A percentile compares a stretch with the other conserved stretches of the same genome.
These are phyloP conservation scores for Madoqua kirkii DNA, from an alignment of 2,113 vertebrate species.

Conservation along the genomic window DNA sequence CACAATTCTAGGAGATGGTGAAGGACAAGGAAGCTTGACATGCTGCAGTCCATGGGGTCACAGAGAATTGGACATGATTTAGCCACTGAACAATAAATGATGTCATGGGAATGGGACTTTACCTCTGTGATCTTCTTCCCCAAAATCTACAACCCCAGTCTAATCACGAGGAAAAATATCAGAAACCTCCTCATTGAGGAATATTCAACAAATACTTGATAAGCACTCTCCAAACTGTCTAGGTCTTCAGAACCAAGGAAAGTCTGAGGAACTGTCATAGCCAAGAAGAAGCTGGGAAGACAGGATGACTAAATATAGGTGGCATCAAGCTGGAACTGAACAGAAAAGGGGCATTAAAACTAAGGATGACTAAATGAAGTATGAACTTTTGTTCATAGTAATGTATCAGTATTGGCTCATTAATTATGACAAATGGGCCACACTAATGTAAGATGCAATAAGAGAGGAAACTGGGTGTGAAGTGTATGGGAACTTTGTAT, in stretches of 20 bases:
- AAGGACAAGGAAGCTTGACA: neutral
- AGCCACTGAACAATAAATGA: neutral
- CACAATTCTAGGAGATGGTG: neutral
- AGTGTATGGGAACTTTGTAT: neutral
- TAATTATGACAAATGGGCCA: neutral
- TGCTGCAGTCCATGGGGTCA: neutral
- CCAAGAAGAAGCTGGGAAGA: neutral
- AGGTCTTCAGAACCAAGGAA: neutral
- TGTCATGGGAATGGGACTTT: neutral
- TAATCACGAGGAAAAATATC: neutral
- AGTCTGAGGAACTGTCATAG: neutral
- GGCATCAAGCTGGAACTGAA: neutral
- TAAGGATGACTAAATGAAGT: neutral
- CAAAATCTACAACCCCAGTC: neutral
- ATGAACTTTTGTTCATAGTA: neutral
- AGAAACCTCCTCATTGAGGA: neutral
- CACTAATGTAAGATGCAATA: neutral
- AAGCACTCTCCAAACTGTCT: neutral
- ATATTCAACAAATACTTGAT: neutral
- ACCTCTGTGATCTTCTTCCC: neutral
- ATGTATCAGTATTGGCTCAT: neutral
- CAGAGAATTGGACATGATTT: neutral
- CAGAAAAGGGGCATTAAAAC: neutral
- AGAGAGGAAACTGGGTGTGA: neutral
- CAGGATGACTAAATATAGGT: neutral